A percentile compares a stretch with the other conserved stretches of the same genome.
Conservation (phyloP, 1,140 invertebrate genomes). For the Bombus picipes region DNA sequence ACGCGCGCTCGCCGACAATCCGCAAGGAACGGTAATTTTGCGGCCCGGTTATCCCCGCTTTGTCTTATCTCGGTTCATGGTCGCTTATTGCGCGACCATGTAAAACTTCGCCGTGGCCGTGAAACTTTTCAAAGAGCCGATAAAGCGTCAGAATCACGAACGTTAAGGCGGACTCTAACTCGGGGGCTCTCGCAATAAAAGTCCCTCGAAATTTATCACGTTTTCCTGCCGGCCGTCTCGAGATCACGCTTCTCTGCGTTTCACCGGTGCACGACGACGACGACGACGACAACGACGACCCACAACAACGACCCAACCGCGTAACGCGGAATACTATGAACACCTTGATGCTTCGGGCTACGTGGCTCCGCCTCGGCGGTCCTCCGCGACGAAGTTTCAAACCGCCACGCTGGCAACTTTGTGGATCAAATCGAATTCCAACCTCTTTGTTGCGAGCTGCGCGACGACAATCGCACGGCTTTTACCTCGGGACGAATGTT, state of each 20-base stretch:
- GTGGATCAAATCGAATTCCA: conserved; percentile 38
- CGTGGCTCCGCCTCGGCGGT: neutral
- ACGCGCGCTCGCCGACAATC: neutral
- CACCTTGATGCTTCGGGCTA: neutral
- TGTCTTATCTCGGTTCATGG: conserved; percentile 35
- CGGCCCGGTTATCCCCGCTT: neutral
- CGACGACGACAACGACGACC: neutral
- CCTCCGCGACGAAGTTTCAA: conserved; percentile 34
- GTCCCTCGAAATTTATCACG: conserved; percentile 19
- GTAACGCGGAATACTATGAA: neutral
- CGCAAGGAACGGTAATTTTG: neutral
- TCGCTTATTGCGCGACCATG: conserved; percentile 24
- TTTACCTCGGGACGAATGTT: neutral
- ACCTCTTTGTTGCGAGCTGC: neutral
- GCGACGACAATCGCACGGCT: neutral
- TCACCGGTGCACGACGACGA: neutral
- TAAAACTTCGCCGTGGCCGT: conserved; percentile 43
- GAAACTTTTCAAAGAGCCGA: conserved; percentile 37
- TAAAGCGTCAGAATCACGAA: conserved; percentile 40
- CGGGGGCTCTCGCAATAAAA: conserved; percentile 25
- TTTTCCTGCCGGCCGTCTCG: neutral
- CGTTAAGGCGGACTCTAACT: neutral
- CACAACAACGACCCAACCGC: neutral
- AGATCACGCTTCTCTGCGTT: neutral
- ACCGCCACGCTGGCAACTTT: conserved; percentile 2